These are phyloP conservation scores for Trichogramma evanescens DNA, from an alignment of 2,888 invertebrate species.

Conservation along the genomic window DNA sequence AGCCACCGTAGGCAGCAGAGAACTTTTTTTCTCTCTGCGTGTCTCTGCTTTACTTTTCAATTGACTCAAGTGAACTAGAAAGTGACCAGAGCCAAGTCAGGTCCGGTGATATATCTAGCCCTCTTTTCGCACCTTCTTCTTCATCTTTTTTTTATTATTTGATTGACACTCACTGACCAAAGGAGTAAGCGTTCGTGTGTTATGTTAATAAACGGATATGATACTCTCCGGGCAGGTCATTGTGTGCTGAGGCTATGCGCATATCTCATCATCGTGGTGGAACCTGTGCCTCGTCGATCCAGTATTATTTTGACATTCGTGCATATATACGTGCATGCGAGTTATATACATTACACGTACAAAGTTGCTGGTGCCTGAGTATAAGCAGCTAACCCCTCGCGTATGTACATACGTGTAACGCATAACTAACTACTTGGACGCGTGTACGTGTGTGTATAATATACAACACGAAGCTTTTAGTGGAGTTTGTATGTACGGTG, in stretches of 20 bases:
- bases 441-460: no score
- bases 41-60: neutral
- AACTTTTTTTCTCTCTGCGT: slow-evolving; percentile 10
- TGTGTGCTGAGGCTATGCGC: no score
- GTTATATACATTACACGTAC: no score
- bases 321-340: no score
- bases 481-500: no score
- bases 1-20: slow-evolving; percentile 27
- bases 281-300: slow-evolving; percentile 22
- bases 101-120: slow-evolving; percentile 32
- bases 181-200: slow-evolving; percentile 32
- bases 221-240: slow-evolving; percentile 32
- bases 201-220: slow-evolving; percentile 44
- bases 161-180: slow-evolving; percentile 39
- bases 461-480: no score
- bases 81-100: slow-evolving; percentile 6
- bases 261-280: slow-evolving; percentile 18
- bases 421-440: no score
- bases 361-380: slow-evolving; percentile 27
- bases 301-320: slow-evolving; percentile 44
- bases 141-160: slow-evolving; percentile 24
- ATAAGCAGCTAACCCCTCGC: no score
- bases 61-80: slow-evolving; percentile 2
- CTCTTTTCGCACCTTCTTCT: slow-evolving; percentile 29
- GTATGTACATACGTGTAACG: no score